These are phyloP conservation scores for Asteroscopus sphinx DNA, from an alignment of 2,888 invertebrate species.

Conservation along the genomic window DNA sequence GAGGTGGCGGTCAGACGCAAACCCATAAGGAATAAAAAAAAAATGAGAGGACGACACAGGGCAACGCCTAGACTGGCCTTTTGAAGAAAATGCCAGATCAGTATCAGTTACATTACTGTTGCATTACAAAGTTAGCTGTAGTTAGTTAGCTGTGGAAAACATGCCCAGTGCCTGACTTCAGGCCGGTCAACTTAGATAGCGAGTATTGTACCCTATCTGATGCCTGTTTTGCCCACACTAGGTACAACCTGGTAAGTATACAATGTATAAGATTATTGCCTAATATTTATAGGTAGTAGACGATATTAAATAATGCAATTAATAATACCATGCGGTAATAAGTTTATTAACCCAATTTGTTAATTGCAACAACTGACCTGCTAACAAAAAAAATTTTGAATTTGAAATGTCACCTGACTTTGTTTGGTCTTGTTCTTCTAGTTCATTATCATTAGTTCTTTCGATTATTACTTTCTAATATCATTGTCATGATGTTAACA, in stretches of 20 bases:
- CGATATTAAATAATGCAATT: no score
- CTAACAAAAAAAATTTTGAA: neutral
- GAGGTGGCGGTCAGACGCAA: no score
- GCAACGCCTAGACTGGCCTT: no score
- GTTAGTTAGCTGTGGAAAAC: no score
- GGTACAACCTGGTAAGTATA: no score
- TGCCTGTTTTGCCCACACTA: neutral
- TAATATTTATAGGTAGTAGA: no score
- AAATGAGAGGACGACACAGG: no score
- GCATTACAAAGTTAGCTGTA: no score
- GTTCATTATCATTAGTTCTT: neutral
- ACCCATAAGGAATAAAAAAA: no score
- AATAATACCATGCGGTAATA: no score
- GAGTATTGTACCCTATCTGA: neutral
- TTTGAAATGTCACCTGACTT: conserved; percentile 2
- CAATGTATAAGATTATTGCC: no score
- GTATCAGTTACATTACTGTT: neutral
- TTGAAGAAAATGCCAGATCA: neutral
- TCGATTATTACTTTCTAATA: neutral
- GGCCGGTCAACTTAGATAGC: neutral
- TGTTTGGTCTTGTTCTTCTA: conserved; percentile 1
- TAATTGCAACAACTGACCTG: neutral
- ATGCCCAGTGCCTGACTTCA: no score
- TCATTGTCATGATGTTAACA: conserved; percentile 15
- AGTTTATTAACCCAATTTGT: neutral